Conservation (phyloP, 2,113 vertebrate genomes). For the Anguilla rostrata region DNA sequence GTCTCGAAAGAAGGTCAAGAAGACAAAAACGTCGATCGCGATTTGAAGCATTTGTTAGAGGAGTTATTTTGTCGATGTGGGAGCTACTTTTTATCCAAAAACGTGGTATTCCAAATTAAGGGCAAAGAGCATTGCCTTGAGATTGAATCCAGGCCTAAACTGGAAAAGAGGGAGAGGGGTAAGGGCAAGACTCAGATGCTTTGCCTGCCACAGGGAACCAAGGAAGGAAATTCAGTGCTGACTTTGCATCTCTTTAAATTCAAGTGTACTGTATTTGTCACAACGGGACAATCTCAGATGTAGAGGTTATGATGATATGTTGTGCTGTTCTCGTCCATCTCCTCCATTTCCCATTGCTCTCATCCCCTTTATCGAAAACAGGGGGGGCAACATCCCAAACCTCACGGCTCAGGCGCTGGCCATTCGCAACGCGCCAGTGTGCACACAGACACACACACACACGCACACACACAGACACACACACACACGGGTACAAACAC, state of each 20-base stretch:
- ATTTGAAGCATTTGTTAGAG: neutral
- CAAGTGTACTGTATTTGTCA: neutral
- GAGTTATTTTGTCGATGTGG: neutral
- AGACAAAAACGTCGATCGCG: neutral
- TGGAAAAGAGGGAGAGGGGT: neutral
- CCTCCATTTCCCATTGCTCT: neutral
- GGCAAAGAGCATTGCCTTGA: neutral
- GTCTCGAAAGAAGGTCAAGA: neutral
- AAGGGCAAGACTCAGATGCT: neutral
- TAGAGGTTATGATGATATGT: neutral
- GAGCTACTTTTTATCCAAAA: neutral
- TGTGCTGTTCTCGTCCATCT: neutral
- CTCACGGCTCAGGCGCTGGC: neutral
- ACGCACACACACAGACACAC: neutral
- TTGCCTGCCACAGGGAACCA: neutral
- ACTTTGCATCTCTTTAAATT: constrained; percentile 10
- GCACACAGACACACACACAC: neutral
- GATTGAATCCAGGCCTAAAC: neutral
- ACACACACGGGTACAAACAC: no score
- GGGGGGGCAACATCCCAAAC: neutral
- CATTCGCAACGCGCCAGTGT: neutral
- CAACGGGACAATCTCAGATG: constrained; percentile 14
- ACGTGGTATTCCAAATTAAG: neutral
- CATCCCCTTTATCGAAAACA: neutral
- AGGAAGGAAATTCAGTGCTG: neutral